These are phyloP conservation scores for Maniola hyperantus DNA, from an alignment of 2,888 invertebrate genomes.

Conservation along the genomic window DNA sequence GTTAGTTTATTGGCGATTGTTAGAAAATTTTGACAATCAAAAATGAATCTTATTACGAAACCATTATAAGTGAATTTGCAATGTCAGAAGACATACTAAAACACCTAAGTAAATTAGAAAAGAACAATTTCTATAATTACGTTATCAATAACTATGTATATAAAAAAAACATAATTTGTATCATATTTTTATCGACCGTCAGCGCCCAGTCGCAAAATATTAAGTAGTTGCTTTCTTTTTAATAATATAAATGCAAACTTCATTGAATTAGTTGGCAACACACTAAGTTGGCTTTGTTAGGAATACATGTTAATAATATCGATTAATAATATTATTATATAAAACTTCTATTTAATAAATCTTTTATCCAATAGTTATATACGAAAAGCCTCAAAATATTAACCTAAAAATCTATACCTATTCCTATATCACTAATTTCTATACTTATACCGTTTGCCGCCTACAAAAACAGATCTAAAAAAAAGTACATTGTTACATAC, in stretches of 20 bases:
- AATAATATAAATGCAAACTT: conserved; percentile 44
- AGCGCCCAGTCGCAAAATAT: conserved; percentile 2
- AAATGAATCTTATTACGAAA: background rate
- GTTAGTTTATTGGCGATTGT: conserved; percentile 7
- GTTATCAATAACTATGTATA: background rate
- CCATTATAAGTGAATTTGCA: conserved; percentile 5
- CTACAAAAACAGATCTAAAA: conserved; percentile 1
- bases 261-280: conserved; percentile 56
- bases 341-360: conserved; percentile 55
- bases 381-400: conserved; percentile 69
- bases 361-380: conserved; percentile 51
- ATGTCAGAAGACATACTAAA: background rate
- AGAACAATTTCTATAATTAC: background rate
- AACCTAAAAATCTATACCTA: conserved; percentile 50
- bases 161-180: conserved; percentile 10
- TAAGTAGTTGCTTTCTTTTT: background rate
- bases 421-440: conserved; percentile 57
- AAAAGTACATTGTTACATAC: background rate
- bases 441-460: conserved; percentile 44
- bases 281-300: conserved; percentile 56
- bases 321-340: conserved; percentile 34
- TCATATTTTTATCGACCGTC: conserved; percentile 5
- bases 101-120: background rate
- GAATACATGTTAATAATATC: conserved; percentile 44
- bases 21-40: background rate